Conservation (phyloP, 2,797 vertebrate species). For the Sparidentex hasta region DNA sequence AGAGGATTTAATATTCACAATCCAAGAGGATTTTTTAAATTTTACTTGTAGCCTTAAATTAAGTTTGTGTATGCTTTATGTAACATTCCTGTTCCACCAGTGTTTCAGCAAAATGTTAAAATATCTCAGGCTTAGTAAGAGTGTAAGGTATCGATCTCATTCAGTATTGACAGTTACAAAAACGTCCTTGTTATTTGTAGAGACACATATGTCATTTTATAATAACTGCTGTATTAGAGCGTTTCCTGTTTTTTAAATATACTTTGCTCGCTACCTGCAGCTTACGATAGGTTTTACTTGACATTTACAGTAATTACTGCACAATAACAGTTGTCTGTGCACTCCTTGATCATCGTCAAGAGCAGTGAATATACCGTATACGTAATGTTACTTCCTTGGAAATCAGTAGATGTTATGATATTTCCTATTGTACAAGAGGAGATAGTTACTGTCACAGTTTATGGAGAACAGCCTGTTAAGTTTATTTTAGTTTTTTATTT, state of each 20-base stretch:
- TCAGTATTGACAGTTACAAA: conserved; percentile 37
- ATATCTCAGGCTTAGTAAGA: conserved; percentile 69
- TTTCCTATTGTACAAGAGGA: conserved; percentile 48
- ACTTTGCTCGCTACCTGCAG: conserved; percentile 58
- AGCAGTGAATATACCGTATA: conserved; percentile 51
- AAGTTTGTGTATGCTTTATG: conserved; percentile 46
- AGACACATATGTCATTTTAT: conserved; percentile 50
- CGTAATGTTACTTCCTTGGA: conserved; percentile 54
- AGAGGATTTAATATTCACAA: conserved; percentile 34
- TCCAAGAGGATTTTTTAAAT: conserved; percentile 35
- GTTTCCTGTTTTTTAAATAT: conserved; percentile 57
- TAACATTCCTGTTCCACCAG: conserved; percentile 36
- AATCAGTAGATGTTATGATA: conserved; percentile 47
- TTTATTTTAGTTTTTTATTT: conserved; percentile 43
- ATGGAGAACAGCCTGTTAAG: conserved; percentile 2
- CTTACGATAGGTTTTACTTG: conserved; percentile 57
- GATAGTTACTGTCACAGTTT: conserved; percentile 48
- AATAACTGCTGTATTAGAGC: conserved; percentile 51
- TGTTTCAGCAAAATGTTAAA: conserved; percentile 49
- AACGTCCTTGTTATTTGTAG: conserved; percentile 40
- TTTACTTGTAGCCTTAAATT: conserved; percentile 56
- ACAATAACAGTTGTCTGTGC: conserved; percentile 39
- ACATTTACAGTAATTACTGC: conserved; percentile 52
- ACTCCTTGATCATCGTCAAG: conserved; percentile 39
- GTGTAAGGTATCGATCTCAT: conserved; percentile 47